Base-by-base conservation (phyloP, 1,140 invertebrate species). In the Atta texana region DNA sequence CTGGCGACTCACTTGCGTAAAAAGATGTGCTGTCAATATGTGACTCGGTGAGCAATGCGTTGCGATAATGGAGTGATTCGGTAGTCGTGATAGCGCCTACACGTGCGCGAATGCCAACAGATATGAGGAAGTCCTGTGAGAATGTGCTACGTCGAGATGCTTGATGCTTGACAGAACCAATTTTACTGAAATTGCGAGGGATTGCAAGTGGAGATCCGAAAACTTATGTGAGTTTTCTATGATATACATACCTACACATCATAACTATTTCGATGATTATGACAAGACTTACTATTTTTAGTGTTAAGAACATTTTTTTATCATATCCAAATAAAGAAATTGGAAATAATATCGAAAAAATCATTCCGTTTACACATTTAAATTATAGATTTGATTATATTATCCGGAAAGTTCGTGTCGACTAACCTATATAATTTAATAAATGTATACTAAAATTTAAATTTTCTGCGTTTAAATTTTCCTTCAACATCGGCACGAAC, bases 61-160 rank as follows among this genome's bases (percentile, higher is more conserved):
- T 68, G 44, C 39, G 68, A 84, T 74, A 74, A 84, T 61, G n/a
- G 3, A 74, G 80, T 84, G 80, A 84, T 74, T 31, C 39, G 61
- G 34, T 68, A 69, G 31, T 31, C 49, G 78, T 63, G 69, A 75
- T 74, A 84, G 51, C 68, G 68, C n/a, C 39, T 49, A 28, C 78
- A 81, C 78, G 78, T 81, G 66, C 66, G 66, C 51, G 53, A 81
- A 53, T 81, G 63, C 14, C 77, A 66, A 72, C 59, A 44, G 71
- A 24, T 71, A 57, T 34, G 6, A 72, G 21, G 39, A 34, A 68
- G n/a, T 61, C 8, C 18, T 63, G 68, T 39, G 80, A 59, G 53
- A 44, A 74, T 39, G 24, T 61, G 51, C 12, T 53, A 39, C n/a
- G 21, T 21, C 39, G n/a, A 16, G 28, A 10, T 24, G 28, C 59